Conservation (phyloP, 2,113 vertebrate genomes). For the Dascyllus trimaculatus region DNA sequence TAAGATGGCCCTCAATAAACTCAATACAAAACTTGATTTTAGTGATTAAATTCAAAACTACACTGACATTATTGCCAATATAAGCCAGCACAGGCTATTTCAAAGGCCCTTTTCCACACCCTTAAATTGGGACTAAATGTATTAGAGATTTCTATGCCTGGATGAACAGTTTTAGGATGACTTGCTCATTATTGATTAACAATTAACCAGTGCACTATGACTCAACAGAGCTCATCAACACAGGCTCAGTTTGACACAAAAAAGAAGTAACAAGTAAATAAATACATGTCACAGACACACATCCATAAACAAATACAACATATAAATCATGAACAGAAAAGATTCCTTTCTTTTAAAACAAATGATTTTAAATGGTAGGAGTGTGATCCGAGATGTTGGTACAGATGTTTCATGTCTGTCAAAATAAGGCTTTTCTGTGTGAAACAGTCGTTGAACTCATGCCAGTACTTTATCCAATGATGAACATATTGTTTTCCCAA, state of each 20-base stretch:
- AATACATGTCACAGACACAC: conserved; percentile 66
- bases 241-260: conserved; percentile 69
- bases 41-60: conserved; percentile 36
- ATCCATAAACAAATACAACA: conserved; percentile 59
- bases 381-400: conserved; percentile 42
- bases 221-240: conserved; percentile 51
- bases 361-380: conserved; percentile 18
- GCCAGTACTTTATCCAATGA: conserved; percentile 5
- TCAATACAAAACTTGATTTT: conserved; percentile 3
- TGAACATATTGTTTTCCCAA: conserved; percentile 18
- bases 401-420: conserved; percentile 25
- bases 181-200: conserved; percentile 42
- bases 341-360: conserved; percentile 2
- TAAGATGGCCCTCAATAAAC: conserved; percentile 5
- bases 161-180: conserved; percentile 16
- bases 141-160: neutral
- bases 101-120: conserved; percentile 4
- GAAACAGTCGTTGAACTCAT: conserved; percentile 13
- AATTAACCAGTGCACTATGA: conserved; percentile 54
- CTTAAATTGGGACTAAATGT: conserved; percentile 10
- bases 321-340: conserved; percentile 44
- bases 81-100: conserved; percentile 4
- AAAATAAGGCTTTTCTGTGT: conserved; percentile 22
- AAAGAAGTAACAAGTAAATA: conserved; percentile 68
- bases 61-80: conserved; percentile 22